Evolutionary conservation across 1,140 invertebrate genomes (phyloP), one percentile per base, ranked within the genome.

Genomic region (Bombus picipes): DNA sequence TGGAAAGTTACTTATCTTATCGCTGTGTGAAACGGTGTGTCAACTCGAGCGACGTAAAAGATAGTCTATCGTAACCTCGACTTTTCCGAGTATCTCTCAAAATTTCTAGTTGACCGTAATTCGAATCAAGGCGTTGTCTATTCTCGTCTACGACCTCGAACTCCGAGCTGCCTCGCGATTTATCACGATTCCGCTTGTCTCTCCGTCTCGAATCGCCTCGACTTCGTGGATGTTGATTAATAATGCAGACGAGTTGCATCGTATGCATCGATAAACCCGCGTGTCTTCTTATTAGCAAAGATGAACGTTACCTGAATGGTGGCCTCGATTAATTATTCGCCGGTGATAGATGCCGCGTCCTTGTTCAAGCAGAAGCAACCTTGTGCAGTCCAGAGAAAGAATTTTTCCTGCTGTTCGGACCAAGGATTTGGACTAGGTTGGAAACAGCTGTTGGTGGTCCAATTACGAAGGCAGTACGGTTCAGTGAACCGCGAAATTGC

Each of bases 301-400:
- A 85, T 28, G 34, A 47, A 81, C 47, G 59, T 73, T 41, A 57
- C 76, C 62, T 88, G 86, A 76, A 81, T 80, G 81, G 81, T 85
- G 86, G 81, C 73, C 86, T 84, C 81, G 87, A 71, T 87, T 88
- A 87, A 88, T 88, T 88, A 88, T 88, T 83, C 85, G 68, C 37
- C n/a, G 25, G 41, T 68, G 86, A 78, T 75, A 59, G 62, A 73
- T 73, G 72, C 59, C 28, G 28, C 39, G 62, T 28, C 73, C 72
- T 81, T 47, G 65, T 28, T 34, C 18, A 71, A 73, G 59, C 59
- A 53, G n/a, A n/a, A n/a, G n/a, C n/a, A n/a, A n/a, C n/a, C n/a
- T 79, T 22, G 25, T 12, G 10, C 59, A 59, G 62, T 65, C n/a
- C 43, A 25, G 28, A 78, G 32, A 34, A 10, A 13, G 43, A 66